Evolutionary conservation across 2,888 invertebrate genomes (phyloP).

Genomic region (Xestia xanthographa): DNA sequence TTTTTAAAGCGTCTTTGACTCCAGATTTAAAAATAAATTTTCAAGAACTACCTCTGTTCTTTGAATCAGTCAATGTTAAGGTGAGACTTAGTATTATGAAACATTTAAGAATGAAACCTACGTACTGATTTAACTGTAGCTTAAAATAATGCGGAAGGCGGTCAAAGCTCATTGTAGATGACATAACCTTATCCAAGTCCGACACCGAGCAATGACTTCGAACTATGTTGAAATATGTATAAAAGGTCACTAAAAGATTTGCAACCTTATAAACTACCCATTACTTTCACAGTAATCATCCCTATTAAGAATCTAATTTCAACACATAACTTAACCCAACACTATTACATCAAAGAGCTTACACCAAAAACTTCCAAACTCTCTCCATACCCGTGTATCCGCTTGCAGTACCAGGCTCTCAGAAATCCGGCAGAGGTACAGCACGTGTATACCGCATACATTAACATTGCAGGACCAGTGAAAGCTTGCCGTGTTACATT

Average conservation of each 20-base stretch:
- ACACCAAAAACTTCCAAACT: neutral
- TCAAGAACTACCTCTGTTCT: neutral
- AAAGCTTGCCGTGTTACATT: slow-evolving; percentile 34
- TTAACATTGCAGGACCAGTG: slow-evolving; percentile 43
- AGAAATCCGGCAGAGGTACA: slow-evolving; percentile 3
- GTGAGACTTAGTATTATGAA: too few species aligned
- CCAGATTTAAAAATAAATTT: neutral
- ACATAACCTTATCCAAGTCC: too few species aligned
- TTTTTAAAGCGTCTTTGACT: neutral
- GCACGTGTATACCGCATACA: slow-evolving; percentile 12
- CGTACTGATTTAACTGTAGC: neutral
- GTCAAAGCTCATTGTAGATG: neutral
- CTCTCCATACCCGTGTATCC: neutral
- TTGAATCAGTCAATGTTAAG: neutral
- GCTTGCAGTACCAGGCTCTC: neutral
- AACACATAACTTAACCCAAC: neutral
- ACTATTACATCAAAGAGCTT: neutral
- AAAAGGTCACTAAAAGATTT: neutral
- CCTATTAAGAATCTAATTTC: neutral
- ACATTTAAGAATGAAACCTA: neutral
- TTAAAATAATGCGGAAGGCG: neutral
- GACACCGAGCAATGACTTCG: neutral
- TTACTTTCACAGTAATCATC: neutral
- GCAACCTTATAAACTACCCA: neutral
- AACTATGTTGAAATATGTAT: neutral